These are phyloP conservation scores for Rhingia rostrata DNA, from an alignment of 2,888 invertebrate genomes.

Conservation along the genomic window DNA sequence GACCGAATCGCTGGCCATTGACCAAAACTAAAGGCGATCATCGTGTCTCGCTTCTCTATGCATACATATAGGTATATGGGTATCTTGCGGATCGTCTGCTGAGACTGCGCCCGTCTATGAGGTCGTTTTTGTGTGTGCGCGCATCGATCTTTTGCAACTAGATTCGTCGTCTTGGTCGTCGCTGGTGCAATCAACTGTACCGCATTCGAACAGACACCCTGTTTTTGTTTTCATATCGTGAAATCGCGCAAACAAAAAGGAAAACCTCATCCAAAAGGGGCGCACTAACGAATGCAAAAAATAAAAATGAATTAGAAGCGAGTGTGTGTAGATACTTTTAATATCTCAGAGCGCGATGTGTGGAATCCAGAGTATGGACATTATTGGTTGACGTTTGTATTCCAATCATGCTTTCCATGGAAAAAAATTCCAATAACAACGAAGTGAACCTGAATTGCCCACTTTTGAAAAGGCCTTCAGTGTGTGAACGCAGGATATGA, in stretches of 20 bases:
- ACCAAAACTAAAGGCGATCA: constrained; percentile 54
- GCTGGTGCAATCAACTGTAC: constrained; percentile 21
- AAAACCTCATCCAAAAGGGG: constrained; percentile 5
- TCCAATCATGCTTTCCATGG: constrained; percentile 2
- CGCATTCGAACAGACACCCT: constrained; percentile 7
- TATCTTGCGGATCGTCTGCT: constrained; percentile 25
- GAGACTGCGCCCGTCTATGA: constrained; percentile 25
- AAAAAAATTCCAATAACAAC: neutral
- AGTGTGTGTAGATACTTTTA: constrained; percentile 15
- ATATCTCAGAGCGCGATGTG: constrained; percentile 8
- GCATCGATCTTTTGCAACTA: constrained; percentile 63
- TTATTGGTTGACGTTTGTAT: constrained; percentile 25
- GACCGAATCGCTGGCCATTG: constrained; percentile 60
- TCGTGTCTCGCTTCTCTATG: constrained; percentile 1
- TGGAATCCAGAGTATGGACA: constrained; percentile 39
- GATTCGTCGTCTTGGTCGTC: constrained; percentile 25
- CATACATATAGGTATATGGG: too few relatives aligned
- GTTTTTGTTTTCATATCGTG: constrained; percentile 22
- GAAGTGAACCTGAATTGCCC: neutral
- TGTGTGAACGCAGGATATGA: constrained; percentile 1
- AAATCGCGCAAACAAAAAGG: constrained; percentile 29
- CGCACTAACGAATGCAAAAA: neutral
- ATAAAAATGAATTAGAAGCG: constrained; percentile 16
- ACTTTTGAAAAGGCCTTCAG: constrained; percentile 7
- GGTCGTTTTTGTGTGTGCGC: constrained; percentile 51